Percentiles rank a stretch among this genome's conserved stretches.
Conservation (phyloP, 1,140 invertebrate genomes). For the Brachionus plicatilis region DNA sequence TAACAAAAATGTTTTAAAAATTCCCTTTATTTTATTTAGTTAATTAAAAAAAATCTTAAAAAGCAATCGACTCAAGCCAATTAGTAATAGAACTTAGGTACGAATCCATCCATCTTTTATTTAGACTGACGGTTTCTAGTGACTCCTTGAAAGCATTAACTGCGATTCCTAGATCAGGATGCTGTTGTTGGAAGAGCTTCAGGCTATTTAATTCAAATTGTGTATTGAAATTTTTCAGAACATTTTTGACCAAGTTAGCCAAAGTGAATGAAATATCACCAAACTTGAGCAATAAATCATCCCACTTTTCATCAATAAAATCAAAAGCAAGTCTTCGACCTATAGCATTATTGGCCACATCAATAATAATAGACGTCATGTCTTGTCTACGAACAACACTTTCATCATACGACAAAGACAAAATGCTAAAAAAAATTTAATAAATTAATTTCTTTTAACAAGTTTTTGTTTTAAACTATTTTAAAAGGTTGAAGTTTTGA, state of each 20-base stretch:
- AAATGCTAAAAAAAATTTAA: neutral
- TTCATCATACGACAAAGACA: neutral
- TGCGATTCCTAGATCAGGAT: slow-evolving; percentile 14
- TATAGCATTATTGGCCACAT: neutral
- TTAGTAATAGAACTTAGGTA: neutral
- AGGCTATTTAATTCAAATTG: neutral
- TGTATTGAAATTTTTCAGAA: neutral
- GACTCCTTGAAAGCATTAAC: neutral
- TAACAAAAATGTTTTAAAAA: no score
- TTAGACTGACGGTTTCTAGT: neutral
- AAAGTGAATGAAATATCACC: slow-evolving; percentile 37
- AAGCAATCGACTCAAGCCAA: neutral
- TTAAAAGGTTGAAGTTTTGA: slow-evolving; percentile 7
- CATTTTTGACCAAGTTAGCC: slow-evolving; percentile 6
- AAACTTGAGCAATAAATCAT: slow-evolving; percentile 26
- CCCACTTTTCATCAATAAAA: slow-evolving; percentile 23
- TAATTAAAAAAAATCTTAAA: neutral
- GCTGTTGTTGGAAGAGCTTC: neutral
- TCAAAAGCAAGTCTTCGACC: slow-evolving; percentile 18
- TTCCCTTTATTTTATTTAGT: neutral
- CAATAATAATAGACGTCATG: neutral
- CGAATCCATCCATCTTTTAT: slow-evolving; percentile 28
- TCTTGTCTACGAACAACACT: slow-evolving; percentile 26
- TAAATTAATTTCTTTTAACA: neutral
- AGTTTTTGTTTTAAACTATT: neutral